These are phyloP conservation scores for Drosophila lacteicornis DNA, from an alignment of 1,140 invertebrate genomes.

Conservation along the genomic window DNA sequence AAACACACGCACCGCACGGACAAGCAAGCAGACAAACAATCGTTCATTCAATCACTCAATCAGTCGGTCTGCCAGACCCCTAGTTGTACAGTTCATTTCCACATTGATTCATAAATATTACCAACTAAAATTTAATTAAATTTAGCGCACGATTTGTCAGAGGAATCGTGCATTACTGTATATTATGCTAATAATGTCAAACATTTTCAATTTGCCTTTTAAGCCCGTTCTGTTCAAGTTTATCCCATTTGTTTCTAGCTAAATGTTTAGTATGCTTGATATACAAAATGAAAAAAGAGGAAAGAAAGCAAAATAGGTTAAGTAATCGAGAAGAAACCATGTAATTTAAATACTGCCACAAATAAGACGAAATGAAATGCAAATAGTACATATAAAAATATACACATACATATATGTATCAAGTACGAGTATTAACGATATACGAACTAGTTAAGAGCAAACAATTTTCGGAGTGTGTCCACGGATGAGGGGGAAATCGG, in stretches of 20 bases:
- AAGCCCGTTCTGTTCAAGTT: constrained; percentile 47
- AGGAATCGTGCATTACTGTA: constrained; percentile 45
- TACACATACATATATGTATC: constrained; percentile 49
- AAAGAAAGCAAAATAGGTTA: constrained; percentile 24
- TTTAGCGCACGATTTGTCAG: constrained; percentile 34
- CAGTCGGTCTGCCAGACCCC: constrained; percentile 50
- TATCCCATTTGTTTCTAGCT: constrained; percentile 47
- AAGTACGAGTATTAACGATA: constrained; percentile 51
- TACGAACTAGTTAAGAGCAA: constrained; percentile 52
- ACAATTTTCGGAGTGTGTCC: constrained; percentile 48
- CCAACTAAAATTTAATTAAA: constrained; percentile 48
- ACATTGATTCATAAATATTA: constrained; percentile 60
- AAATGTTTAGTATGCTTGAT: constrained; percentile 75
- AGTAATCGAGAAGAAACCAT: constrained; percentile 52
- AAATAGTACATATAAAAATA: constrained; percentile 56
- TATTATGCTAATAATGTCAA: constrained; percentile 76
- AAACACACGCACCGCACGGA: constrained; percentile 27
- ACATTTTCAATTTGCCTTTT: constrained; percentile 80
- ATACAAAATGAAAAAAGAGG: constrained; percentile 8
- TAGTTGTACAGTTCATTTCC: constrained; percentile 75
- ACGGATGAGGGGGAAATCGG: not conserved
- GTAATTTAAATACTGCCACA: constrained; percentile 82
- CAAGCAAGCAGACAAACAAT: constrained; percentile 55
- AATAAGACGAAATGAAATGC: constrained; percentile 72
- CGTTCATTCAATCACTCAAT: constrained; percentile 61